Evolutionary conservation across 1,140 invertebrate genomes (phyloP), one percentile per base, ranked within the genome.

Genomic region (Diorhabda elongata): DNA sequence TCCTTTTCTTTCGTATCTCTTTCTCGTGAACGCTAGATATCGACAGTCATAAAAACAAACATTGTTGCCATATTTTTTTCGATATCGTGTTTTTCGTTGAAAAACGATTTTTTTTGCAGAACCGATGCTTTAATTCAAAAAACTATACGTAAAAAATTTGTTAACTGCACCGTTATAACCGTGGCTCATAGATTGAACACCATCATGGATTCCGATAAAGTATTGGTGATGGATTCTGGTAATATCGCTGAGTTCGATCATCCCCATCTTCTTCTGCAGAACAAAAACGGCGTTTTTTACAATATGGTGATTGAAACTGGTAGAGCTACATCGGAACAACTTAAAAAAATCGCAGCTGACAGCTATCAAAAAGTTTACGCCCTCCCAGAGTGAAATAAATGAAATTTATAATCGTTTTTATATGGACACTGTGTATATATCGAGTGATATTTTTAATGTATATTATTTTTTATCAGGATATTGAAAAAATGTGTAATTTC

Each of bases 101-200:
- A 26, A 26, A 26, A 26, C 26, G 26, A 26, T 26, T 52, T 52
- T 77, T 81, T 69, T 52, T 52, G n/a, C 8, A 84, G 82, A 67
- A 89, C 89, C 7, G 90, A 92, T 79, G 85, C 85, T 47, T 76
- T 91, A 4, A 92, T 93, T 64, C 91, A 93, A 75, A 84, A 85
- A 67, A 90, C 91, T 0, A 93, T 93, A 45, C 83, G 90, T 47
- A 81, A 81, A 0, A 91, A 91, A 71, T 93, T 94, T 74, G 82
- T 81, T 0, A 80, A 87, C 3, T 94, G 91, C 75, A 94, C 92
- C 0, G 90, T 94, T 0, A 77, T 95, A 8, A 95, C 93, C 1
- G 93, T 95, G 52, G 93, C 93, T 4, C 93, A 95, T 83, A 84
- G 47, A 52, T 4, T 52, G 92, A 87, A 93, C 71, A 94, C 91